Base-by-base conservation (phyloP, 2,797 vertebrate genomes). In the Phataginus tricuspis region DNA sequence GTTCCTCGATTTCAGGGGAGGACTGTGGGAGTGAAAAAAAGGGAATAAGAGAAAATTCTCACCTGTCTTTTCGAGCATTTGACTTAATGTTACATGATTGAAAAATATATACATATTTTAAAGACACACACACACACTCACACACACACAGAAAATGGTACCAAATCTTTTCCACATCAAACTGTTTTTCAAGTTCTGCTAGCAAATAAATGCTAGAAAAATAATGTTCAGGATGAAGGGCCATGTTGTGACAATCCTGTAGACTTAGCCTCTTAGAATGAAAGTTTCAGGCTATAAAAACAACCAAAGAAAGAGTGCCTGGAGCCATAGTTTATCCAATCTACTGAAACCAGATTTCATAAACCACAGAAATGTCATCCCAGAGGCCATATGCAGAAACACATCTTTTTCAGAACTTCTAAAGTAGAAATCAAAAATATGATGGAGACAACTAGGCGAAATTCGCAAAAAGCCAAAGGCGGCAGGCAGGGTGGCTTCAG, bases 311-410 rank as follows among this genome's bases (percentile, higher is more conserved):
- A 29, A 69, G 61, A 57, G 9, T 25, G 63, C 53, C 59, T 71
- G 45, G 72, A 88, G 77, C 87, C 72, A 42, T 39, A 8, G 85
- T 88, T 94, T 90, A 94, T 75, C 69, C 89, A 64, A 59, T 16
- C 66, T 23, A 96, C 92, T 95, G 94, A 89, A 96, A 92, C 96
- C 96, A 97, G 97, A 95, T 95, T 95, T 95, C 23, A 5, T 21
- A 49, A 86, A 84, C 95, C 96, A 92, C 95, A 96, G 84, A 91
- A 91, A 96, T 95, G 96, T 90, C 92, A 84, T 63, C 34, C 53
- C 72, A 7, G 49, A 86, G 94, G 89, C 85, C 95, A 68, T 59
- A 72, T 21, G 75, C 77, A 77, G 86, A 94, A 45, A 51, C 78
- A n/a, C 12, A 64, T 69, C 90, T 86, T 37, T 92, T 68, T 57